Evolutionary conservation across 1,140 invertebrate species (phyloP).

Genomic region (Euura saliciscinereae): DNA sequence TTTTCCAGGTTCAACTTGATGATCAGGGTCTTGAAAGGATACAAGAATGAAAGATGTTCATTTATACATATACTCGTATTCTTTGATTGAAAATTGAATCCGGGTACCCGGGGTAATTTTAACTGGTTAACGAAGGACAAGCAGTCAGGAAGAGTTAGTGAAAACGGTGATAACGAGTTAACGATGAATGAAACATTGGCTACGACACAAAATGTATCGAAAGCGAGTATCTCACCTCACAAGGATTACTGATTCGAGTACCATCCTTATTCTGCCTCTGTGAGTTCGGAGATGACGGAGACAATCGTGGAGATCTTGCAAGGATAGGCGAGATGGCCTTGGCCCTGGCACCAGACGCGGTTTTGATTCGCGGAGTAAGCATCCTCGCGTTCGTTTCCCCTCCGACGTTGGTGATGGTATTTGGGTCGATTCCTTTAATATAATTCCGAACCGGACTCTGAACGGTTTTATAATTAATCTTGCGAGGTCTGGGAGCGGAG

Average conservation of each 20-base stretch:
- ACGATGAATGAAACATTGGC: too few species aligned
- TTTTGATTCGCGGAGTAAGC: neutral
- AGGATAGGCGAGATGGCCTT: neutral
- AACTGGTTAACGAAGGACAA: too few species aligned
- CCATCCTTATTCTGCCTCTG: neutral
- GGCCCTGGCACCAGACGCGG: too few species aligned
- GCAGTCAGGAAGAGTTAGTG: too few species aligned
- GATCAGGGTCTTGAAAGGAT: too few species aligned
- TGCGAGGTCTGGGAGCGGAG: neutral
- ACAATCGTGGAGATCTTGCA: conserved; percentile 1
- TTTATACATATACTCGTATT: too few species aligned
- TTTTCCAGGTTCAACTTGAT: too few species aligned
- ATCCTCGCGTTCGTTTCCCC: neutral
- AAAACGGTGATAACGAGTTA: too few species aligned
- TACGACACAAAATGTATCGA: too few species aligned
- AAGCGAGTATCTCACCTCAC: conserved; percentile 1
- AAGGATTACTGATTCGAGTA: neutral
- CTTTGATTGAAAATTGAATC: too few species aligned
- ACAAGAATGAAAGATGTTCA: too few species aligned
- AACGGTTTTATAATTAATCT: neutral
- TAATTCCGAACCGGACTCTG: neutral
- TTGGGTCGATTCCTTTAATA: neutral
- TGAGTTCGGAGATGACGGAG: neutral
- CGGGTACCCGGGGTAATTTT: too few species aligned
- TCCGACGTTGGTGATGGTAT: neutral